phyloP scores from a whole-genome alignment of 2,888 invertebrate species.

The Cryptus armator region DNA sequence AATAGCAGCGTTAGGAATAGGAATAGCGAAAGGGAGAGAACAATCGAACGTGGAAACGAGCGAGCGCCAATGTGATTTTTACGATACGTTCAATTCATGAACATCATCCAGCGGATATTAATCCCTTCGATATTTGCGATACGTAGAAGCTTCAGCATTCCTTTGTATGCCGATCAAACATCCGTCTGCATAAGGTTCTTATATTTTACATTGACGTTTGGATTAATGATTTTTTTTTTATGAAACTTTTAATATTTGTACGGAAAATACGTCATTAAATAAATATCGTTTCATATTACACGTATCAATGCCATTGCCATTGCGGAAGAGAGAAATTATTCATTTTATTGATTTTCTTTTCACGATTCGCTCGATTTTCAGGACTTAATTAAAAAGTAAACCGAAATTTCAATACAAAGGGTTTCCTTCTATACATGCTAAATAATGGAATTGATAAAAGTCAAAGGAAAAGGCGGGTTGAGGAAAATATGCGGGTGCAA shows the following conservation, averaged over 20 bases:
- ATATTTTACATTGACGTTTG: not conserved
- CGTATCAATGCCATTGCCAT: not conserved
- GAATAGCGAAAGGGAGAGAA: slow-evolving; percentile 9
- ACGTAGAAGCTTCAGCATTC: not conserved
- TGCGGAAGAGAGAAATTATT: not conserved
- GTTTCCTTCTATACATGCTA: not conserved
- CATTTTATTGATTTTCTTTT: too few relatives aligned
- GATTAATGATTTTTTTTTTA: not conserved
- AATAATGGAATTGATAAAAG: slow-evolving; percentile 16
- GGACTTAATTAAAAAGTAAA: not conserved
- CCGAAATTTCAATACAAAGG: not conserved
- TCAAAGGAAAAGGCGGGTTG: slow-evolving; percentile 1
- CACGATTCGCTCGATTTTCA: not conserved
- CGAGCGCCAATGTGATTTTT: slow-evolving; percentile 40
- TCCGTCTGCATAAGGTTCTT: not conserved
- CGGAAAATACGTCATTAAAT: not conserved
- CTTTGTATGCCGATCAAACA: slow-evolving; percentile 13
- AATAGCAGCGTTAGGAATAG: slow-evolving; percentile 2
- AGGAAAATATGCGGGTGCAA: slow-evolving; percentile 18
- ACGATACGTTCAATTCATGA: slow-evolving; percentile 25
- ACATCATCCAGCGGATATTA: slow-evolving; percentile 32
- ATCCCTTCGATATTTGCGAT: slow-evolving; percentile 20
- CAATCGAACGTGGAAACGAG: slow-evolving; percentile 30
- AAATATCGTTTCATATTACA: not conserved
- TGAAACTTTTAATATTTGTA: not conserved